Base-by-base conservation (phyloP, 2,888 invertebrate genomes). In the Pilophorus perplexus region DNA sequence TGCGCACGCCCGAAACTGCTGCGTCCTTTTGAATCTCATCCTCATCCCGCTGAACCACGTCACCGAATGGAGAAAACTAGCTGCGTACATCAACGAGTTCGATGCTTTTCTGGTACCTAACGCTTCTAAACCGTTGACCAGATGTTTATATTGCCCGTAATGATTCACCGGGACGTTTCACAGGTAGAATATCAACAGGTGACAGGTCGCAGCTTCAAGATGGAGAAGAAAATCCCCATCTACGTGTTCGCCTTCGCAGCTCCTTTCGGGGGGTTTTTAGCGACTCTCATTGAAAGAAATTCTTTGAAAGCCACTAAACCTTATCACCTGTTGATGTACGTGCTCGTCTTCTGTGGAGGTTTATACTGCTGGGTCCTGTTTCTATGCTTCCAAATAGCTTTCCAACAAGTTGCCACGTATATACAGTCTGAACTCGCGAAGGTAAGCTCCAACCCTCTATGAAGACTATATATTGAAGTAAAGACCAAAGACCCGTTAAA, bases 31-130 rank as follows among this genome's bases (percentile, higher is more conserved):
- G 10, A 59, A 38, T 20, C 6, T 59, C 14, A n/a, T 59, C 1
- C 10, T 42, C 10, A n/a, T 59, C 16, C 59, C 59, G 6, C 27
- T 59, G 14, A 42, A 27, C 42, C 42, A 59, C 25, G 14, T 59
- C 16, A 22, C 25, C 2, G 59, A 59, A 42, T 59, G 59, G 59
- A 20, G 25, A 10, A 23, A 27, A 12, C 25, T 59, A 10, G 59
- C 42, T 3, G 20, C 14, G n/a, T 59, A 59, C 14, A 42, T 59
- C 59, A 59, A 42, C 16, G 25, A 59, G 10, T 59, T 40, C 42
- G 59, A 59, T 14, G 27, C 27, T 3, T 59, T 59, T 14, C 16
- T 59, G 59, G 59, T 59, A n/a, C n/a, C n/a, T n/a, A n/a, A n/a
- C n/a, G n/a, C n/a, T n/a, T n/a, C n/a, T n/a, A n/a, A n/a, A n/a